Conservation (phyloP, 2,113 vertebrate genomes). For the Cavia porcellus region DNA sequence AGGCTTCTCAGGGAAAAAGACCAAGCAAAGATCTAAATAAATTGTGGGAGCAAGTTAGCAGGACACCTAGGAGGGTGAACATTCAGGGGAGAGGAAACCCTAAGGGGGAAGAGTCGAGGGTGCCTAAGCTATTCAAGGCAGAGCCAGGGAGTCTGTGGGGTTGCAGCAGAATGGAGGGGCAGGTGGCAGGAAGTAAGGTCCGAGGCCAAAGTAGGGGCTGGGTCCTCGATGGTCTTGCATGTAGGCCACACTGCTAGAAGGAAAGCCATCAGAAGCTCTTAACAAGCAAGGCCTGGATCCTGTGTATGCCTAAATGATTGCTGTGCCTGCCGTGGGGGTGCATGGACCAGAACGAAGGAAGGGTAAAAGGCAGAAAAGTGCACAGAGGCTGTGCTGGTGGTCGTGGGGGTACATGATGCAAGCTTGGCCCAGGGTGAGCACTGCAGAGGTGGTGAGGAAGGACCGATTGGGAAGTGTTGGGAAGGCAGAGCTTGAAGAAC, state of each 20-base stretch:
- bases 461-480: not conserved
- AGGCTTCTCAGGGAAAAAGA: not conserved
- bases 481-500: not conserved
- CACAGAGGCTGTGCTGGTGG: not conserved
- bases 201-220: not conserved
- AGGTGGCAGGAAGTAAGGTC: not conserved
- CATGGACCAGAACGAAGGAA: not conserved
- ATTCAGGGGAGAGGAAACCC: not conserved
- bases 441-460: not conserved
- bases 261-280: not conserved
- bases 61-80: not conserved
- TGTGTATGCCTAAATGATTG: not conserved
- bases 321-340: not conserved
- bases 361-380: not conserved
- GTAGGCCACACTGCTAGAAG: not conserved
- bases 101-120: not conserved
- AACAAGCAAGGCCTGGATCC: not conserved
- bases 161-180: not conserved
- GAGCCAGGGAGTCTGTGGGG: not conserved
- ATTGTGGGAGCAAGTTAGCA: not conserved
- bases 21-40: not conserved
- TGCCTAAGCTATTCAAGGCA: not conserved
- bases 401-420: not conserved
- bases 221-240: too few relatives aligned
- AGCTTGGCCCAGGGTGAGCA: not conserved